Evolutionary conservation across 2,888 invertebrate genomes (phyloP), one percentile per base, ranked within the genome.

Genomic region (Galeopsomyia nigrocyanea): DNA sequence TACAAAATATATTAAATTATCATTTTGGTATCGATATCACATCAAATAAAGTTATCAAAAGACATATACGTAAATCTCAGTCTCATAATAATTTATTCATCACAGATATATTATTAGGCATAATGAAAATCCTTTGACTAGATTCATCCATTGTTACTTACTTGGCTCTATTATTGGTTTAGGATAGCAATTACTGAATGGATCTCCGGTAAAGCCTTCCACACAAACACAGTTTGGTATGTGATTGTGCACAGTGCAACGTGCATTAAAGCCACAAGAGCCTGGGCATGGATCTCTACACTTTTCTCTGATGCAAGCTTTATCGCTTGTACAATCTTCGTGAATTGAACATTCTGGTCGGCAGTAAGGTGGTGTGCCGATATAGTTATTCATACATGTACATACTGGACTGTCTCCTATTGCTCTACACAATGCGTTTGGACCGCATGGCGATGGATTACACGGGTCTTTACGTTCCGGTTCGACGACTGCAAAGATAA

Each of bases 281-380:
- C 92, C 92, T 0, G 89, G 89, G 79, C 95, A 95, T 2, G 95
- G 95, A 86, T 95, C 93, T 77, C 89, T 88, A 82, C 94, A 94
- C 88, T 93, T 93, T 80, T 91, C 91, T 84, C 92, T 91, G 22
- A 92, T 89, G 81, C 94, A 95, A 14, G 94, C 93, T 80, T 89
- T 87, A 82, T 92, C 90, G 63, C 91, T 91, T 13, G 92, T 87
- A 83, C 95, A 95, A 83, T 95, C 95, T 1, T 92, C 91, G 84
- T 93, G 94, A 60, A 93, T 88, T 51, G 93, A 88, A 83, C 95
- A 95, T 87, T 95, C 95, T 0, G 94, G 94, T 77, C 92, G 90
- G 81, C 95, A 95, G 74, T 88, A 88, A 47, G 88, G 89, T 57
- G 91, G 90, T 46, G 88, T 81, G 47, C 87, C 87, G 65, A 78